Evolutionary conservation across 2,888 invertebrate species (phyloP), one percentile per base, ranked within the genome.

Genomic region (Folsomia manolachei): DNA sequence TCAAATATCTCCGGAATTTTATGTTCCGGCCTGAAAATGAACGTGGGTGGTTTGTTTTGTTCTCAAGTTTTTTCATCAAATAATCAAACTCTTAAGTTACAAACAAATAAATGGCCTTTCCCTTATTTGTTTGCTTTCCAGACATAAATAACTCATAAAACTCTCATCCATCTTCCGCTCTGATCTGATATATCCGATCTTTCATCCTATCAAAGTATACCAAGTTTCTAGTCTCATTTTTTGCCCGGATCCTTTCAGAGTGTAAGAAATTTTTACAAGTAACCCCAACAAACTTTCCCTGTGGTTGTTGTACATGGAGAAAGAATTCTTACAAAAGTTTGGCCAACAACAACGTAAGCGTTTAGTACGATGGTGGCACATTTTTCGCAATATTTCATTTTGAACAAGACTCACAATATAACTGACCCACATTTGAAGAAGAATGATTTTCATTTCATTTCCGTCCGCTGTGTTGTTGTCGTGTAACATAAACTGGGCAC

Each of bases 61-160:
- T 63, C 27, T 27, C 26, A 63, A 63, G 63, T 63, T 63, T 63
- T 63, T 63, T 63, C 63, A 63, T 63, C 63, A 63, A 63, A 63
- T 63, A n/a, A 63, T 63, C 63, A 63, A 63, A 63, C 63, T 63
- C 27, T 63, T 63, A 23, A 14, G 26, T 63, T 63, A n/a, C 63
- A 63, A 63, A 27, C 25, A 4, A 62, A 51, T 51, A n/a, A 56
- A 56, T 56, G 56, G 56, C 7, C 25, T 27, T 26, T 4, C 63
- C n/a, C 27, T 63, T 63, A 9, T 25, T 63, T 63, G 19, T 25
- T 63, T 63, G n/a, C 62, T 25, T 62, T 62, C 23, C 25, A 21
- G 26, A 63, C 2, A 63, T 26, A n/a, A n/a, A 63, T 63, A 63
- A 63, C 63, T 63, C 63, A 63, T 63, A 63, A 63, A 63, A 63